Base-by-base conservation (phyloP, 1,140 invertebrate species). In the Myzus persicae region DNA sequence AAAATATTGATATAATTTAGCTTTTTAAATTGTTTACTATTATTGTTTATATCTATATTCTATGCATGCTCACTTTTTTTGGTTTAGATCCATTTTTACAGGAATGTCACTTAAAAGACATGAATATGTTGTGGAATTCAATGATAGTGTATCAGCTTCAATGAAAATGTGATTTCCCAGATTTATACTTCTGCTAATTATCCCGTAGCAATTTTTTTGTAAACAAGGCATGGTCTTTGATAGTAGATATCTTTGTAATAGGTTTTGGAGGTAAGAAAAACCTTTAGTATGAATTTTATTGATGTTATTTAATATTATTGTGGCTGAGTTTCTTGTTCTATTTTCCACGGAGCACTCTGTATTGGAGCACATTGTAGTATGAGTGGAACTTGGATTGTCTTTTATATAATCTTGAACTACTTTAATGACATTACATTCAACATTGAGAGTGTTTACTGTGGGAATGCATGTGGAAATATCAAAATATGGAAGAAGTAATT, bases 401-500 rank as follows among this genome's bases (percentile, higher is more conserved):
- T 36, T 76, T 76, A 76, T 0, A 36, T 76, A 76, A 6, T 76
- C 67, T 40, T 38, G 26, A 31, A 59, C 9, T 2, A 59, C 54
- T 59, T 59, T 59, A 31, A 59, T 31, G 26, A 38, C 22, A 38
- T 82, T 81, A 7, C 81, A 82, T 82, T 82, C 81, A 38, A 22
- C 38, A 82, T 82, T 82, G 7, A 82, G 81, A 40, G 81, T 82
- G 7, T 24, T 82, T 22, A 82, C 81, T 44, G 82, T 38, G 0
- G 9, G 40, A 85, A 85, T 85, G 26, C 82, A 42, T 0, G 82
- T 85, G 4, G 82, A 85, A 85, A 24, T 85, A 85, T 46, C 24
- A 31, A 85, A 85, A 85, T 85, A 85, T 85, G 84, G 42, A 9
- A 85, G 26, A 26, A 85, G 26, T 85, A 85, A 85, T 42, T 85